These are phyloP conservation scores for Pseudotriccus pelzelni DNA, from an alignment of 2,797 vertebrate genomes.

Conservation along the genomic window DNA sequence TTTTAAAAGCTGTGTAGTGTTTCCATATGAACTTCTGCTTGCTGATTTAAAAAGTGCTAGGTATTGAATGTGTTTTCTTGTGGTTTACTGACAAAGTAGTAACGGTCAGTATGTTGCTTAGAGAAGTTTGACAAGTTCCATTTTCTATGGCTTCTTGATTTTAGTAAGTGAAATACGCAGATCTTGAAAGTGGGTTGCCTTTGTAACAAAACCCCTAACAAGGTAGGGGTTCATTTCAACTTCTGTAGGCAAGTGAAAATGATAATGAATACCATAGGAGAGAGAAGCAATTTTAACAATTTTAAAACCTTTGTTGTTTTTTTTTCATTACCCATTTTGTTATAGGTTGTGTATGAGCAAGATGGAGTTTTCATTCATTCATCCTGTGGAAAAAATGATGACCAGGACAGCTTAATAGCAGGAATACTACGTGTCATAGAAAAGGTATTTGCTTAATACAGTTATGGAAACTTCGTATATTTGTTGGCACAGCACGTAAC, in stretches of 20 bases:
- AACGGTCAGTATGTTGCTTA: neutral
- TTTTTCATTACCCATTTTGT: neutral
- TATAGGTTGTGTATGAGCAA: conserved; percentile 88
- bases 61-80: neutral
- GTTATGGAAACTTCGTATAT: neutral
- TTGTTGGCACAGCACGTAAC: neutral
- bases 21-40: neutral
- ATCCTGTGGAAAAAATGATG: conserved; percentile 81
- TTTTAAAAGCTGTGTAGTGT: neutral
- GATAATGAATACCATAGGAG: neutral
- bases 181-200: neutral
- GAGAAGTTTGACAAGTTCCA: neutral
- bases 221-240: neutral
- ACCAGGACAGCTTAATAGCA: conserved; percentile 87
- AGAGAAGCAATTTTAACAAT: neutral
- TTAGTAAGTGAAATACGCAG: neutral
- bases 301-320: neutral
- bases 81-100: neutral
- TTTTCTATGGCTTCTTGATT: neutral
- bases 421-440: conserved; percentile 89
- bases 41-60: neutral
- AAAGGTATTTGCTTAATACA: conserved; percentile 80
- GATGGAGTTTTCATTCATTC: conserved; percentile 94
- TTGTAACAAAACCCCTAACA: neutral
- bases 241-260: neutral